These are phyloP conservation scores for Melozone crissalis DNA, from an alignment of 2,113 vertebrate species.

Conservation along the genomic window DNA sequence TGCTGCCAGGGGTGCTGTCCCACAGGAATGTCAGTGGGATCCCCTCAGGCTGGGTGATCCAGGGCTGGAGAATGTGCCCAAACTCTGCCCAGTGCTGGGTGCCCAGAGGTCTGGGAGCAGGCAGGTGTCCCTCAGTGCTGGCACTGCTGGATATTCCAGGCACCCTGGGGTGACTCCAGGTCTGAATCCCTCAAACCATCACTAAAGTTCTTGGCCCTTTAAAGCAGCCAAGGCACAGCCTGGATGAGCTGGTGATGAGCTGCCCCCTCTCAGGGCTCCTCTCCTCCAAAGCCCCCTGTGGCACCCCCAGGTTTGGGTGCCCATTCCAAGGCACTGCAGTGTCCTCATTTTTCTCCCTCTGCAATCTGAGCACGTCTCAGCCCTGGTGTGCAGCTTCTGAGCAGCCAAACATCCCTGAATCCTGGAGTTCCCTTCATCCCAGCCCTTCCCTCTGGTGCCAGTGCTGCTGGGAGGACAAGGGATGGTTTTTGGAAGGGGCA, in stretches of 20 bases:
- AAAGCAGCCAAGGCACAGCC: background rate
- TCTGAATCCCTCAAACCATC: background rate
- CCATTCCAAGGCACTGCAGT: background rate
- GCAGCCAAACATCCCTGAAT: rapidly evolving
- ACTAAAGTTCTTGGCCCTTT: rapidly evolving
- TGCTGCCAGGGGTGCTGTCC: background rate
- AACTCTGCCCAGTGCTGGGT: background rate
- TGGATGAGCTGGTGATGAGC: rapidly evolving
- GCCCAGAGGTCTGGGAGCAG: background rate
- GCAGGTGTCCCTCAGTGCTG: background rate
- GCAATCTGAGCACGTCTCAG: background rate
- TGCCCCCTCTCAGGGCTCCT: background rate
- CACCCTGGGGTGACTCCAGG: too few species aligned
- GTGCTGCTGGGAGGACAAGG: background rate
- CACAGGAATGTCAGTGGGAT: background rate
- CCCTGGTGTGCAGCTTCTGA: background rate
- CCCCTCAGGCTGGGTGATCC: background rate
- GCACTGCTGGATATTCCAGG: background rate
- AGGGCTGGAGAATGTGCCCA: background rate
- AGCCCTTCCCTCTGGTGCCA: background rate
- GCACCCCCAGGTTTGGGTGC: background rate
- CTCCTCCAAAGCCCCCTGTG: background rate
- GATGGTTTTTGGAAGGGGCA: background rate
- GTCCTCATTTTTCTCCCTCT: background rate
- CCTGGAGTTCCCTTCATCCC: background rate